Evolutionary conservation across 2,797 vertebrate species (phyloP).

Genomic region (Neosalanx taihuensis): DNA sequence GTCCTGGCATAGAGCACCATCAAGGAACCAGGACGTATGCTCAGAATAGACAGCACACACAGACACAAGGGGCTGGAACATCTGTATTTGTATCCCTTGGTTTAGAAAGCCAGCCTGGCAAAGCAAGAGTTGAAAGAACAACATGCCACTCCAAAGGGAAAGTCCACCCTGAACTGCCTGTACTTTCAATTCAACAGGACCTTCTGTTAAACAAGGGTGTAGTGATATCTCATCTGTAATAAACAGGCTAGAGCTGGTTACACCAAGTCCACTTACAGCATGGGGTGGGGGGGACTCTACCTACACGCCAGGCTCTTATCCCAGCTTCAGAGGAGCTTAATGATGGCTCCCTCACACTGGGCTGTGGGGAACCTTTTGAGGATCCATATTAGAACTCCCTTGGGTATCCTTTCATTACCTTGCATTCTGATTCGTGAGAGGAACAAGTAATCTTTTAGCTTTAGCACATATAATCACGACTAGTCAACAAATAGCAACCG

Average conservation of each 20-base stretch:
- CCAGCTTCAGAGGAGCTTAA: conserved; percentile 11
- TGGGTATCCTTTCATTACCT: not conserved
- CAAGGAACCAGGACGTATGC: not conserved
- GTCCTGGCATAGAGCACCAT: not conserved
- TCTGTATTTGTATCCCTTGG: not conserved
- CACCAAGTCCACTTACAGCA: conserved; percentile 29
- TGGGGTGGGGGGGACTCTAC: conserved; percentile 3
- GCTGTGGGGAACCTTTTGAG: not conserved
- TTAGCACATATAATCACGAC: not conserved
- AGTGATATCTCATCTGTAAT: conserved; percentile 41
- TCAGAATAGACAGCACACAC: not conserved
- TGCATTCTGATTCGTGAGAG: not conserved
- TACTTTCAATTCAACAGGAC: conserved; percentile 23
- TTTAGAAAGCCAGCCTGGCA: not conserved
- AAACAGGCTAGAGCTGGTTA: conserved; percentile 33
- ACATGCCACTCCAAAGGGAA: not conserved
- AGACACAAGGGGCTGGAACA: too few species aligned
- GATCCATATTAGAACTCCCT: not conserved
- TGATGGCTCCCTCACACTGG: not conserved
- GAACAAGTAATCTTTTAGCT: not conserved
- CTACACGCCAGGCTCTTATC: conserved; percentile 12
- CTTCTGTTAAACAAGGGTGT: conserved; percentile 17
- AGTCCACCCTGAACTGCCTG: conserved; percentile 2
- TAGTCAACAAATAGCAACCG: not conserved
- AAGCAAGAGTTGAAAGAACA: not conserved